Evolutionary conservation across 2,113 vertebrate species (phyloP).

Genomic region (Esox niger): DNA sequence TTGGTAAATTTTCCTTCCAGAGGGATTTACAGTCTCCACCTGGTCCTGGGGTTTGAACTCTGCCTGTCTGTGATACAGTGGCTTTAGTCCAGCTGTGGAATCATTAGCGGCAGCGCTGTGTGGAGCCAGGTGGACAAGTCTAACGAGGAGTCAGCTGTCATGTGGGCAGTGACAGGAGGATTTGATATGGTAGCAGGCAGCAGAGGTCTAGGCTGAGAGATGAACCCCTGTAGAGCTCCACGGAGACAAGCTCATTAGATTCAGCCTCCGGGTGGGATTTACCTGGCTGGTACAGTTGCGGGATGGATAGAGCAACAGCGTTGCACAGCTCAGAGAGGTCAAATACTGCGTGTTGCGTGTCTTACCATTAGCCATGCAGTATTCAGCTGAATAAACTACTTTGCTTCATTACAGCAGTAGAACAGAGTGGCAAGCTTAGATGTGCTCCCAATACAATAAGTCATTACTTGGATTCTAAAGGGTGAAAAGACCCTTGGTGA

Average conservation of each 20-base stretch:
- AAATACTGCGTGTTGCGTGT: not conserved
- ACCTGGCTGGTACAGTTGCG: not conserved
- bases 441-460: too few species aligned
- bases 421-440: too few species aligned
- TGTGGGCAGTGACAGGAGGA: slow-evolving; percentile 47
- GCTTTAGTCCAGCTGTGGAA: slow-evolving; percentile 44
- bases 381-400: too few species aligned
- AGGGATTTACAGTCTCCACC: not conserved
- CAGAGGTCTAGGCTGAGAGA: slow-evolving; percentile 43
- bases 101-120: slow-evolving; percentile 61
- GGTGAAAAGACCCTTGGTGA: too few species aligned
- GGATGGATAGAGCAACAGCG: not conserved
- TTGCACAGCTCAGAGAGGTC: not conserved
- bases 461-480: too few species aligned
- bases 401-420: too few species aligned
- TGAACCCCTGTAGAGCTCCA: slow-evolving; percentile 40
- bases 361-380: not conserved
- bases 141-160: slow-evolving; percentile 68
- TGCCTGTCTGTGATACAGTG: slow-evolving; percentile 43
- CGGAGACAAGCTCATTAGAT: slow-evolving; percentile 62
- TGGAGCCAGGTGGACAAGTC: slow-evolving; percentile 62
- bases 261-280: slow-evolving; percentile 20
- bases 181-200: slow-evolving; percentile 50
- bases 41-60: slow-evolving; percentile 25
- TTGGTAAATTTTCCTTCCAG: not conserved